These are phyloP conservation scores for Heliopora coerulea DNA, from an alignment of 92 coral and sea anemone species.

Conservation along the genomic window DNA sequence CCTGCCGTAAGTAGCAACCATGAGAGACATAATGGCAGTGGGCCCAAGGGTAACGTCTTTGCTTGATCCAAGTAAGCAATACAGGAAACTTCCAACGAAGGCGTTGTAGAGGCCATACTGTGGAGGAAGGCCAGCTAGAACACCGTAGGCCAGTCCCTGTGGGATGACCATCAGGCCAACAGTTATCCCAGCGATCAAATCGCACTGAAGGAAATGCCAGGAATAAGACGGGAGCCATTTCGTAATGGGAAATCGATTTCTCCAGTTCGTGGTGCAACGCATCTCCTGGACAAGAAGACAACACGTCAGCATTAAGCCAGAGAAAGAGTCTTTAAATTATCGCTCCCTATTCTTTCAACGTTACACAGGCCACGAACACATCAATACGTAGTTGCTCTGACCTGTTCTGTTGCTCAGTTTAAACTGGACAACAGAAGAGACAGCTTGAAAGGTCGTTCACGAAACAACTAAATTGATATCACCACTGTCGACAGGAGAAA, in stretches of 20 bases:
- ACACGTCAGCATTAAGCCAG: neutral
- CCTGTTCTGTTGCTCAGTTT: too few relatives aligned
- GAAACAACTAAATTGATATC: too few relatives aligned
- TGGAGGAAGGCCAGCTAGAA: constrained; percentile 89
- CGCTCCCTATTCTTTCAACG: too few relatives aligned
- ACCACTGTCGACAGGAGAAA: too few relatives aligned
- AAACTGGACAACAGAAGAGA: too few relatives aligned
- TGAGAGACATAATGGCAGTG: constrained; percentile 92
- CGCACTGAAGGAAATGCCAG: constrained; percentile 70
- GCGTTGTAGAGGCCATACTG: constrained; percentile 93
- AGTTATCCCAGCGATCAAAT: constrained; percentile 88
- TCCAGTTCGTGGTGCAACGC: constrained; percentile 34
- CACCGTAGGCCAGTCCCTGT: constrained; percentile 93
- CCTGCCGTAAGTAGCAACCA: constrained; percentile 89
- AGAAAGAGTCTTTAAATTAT: too few relatives aligned
- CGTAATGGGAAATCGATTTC: constrained; percentile 74
- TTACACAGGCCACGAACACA: too few relatives aligned
- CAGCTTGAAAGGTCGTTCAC: too few relatives aligned
- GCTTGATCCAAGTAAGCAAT: constrained; percentile 93
- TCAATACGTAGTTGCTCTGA: too few relatives aligned
- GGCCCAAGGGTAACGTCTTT: constrained; percentile 94
- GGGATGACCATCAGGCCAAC: constrained; percentile 98
- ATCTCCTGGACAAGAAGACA: neutral
- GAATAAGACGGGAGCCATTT: constrained; percentile 81
- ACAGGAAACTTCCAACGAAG: constrained; percentile 90